Percentiles rank a stretch among this genome's conserved stretches.
phyloP scores from a whole-genome alignment of 2,797 vertebrate genomes.

The Sebastes taczanowskii region DNA sequence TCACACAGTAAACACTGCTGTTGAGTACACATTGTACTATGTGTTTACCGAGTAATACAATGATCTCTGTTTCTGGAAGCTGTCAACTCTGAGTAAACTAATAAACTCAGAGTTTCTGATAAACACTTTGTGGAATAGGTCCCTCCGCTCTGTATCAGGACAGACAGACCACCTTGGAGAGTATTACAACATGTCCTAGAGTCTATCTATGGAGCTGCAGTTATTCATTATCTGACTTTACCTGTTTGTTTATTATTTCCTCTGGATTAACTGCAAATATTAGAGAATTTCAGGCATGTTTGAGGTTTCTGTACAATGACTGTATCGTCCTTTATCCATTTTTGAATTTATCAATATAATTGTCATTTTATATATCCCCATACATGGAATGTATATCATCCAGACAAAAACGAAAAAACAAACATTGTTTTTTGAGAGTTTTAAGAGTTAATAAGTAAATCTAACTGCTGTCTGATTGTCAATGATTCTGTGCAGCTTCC shows the following conservation, averaged over 20 bases:
- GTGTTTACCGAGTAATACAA: not conserved
- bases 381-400: not conserved
- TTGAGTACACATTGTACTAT: too few relatives aligned
- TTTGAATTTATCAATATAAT: not conserved
- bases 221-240: not conserved
- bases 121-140: not conserved
- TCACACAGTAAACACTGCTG: too few relatives aligned
- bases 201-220: not conserved
- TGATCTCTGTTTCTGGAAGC: not conserved
- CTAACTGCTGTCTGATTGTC: not conserved
- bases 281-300: not conserved
- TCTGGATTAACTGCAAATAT: not conserved
- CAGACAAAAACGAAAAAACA: not conserved
- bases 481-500: conserved; percentile 9
- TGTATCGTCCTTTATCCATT: not conserved
- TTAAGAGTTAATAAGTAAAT: conserved; percentile 18
- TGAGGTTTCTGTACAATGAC: not conserved
- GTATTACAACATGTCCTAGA: not conserved
- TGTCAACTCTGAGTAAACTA: not conserved
- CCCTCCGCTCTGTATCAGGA: not conserved
- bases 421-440: not conserved
- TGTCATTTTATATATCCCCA: not conserved
- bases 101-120: not conserved
- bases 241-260: not conserved
- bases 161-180: not conserved